A percentile compares a stretch with the other conserved stretches of the same genome.
These are phyloP conservation scores for Sus cebifrons DNA, from an alignment of 2,797 vertebrate species.

Conservation along the genomic window DNA sequence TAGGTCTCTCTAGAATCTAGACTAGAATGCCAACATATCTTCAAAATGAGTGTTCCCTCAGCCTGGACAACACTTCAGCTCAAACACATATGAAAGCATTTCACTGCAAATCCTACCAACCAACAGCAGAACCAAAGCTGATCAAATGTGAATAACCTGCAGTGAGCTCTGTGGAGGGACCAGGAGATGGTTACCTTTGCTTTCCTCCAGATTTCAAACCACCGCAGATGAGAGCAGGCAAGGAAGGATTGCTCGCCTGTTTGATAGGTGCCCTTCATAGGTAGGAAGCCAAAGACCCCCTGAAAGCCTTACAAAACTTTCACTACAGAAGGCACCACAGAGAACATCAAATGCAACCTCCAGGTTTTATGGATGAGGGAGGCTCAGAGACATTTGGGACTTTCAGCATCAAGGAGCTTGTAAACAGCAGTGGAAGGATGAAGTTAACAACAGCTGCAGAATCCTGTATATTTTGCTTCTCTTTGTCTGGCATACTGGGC, in stretches of 20 bases:
- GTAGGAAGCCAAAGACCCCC: slow-evolving; percentile 49
- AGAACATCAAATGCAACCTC: neutral
- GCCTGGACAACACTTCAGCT: neutral
- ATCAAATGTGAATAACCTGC: slow-evolving; percentile 70
- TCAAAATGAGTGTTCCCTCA: slow-evolving; percentile 77
- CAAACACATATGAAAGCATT: slow-evolving; percentile 69
- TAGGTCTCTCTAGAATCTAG: slow-evolving; percentile 76
- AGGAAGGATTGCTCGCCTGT: neutral
- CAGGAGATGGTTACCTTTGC: neutral
- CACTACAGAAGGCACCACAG: neutral
- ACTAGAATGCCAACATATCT: slow-evolving; percentile 69
- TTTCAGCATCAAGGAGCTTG: slow-evolving; percentile 12
- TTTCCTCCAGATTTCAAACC: neutral
- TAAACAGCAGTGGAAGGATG: neutral
- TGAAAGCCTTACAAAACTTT: slow-evolving; percentile 16
- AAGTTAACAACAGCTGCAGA: slow-evolving; percentile 1
- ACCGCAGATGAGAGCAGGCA: neutral
- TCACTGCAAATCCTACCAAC: slow-evolving; percentile 73
- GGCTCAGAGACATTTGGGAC: slow-evolving; percentile 15
- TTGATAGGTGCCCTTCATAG: slow-evolving; percentile 20
- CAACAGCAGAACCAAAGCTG: slow-evolving; percentile 60
- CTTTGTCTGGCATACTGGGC: neutral
- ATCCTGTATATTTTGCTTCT: neutral
- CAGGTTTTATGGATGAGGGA: neutral
- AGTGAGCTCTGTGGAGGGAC: slow-evolving; percentile 58